These are phyloP conservation scores for Ceyx erithaca DNA, from an alignment of 2,797 vertebrate genomes.

Conservation along the genomic window DNA sequence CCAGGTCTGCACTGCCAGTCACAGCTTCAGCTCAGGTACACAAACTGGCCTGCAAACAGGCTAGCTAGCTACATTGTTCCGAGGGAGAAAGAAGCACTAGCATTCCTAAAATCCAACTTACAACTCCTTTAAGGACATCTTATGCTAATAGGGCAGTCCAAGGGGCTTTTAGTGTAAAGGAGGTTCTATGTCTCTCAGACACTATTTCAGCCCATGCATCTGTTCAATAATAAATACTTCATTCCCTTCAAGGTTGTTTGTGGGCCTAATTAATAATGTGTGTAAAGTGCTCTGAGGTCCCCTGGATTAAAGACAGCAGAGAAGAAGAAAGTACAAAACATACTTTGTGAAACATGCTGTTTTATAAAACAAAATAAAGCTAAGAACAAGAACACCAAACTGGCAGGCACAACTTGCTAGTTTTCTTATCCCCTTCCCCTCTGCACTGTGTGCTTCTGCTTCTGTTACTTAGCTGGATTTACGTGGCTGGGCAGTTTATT, in stretches of 20 bases:
- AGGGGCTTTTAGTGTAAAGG: background rate
- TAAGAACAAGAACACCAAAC: background rate
- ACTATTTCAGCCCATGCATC: background rate
- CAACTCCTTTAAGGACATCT: constrained; percentile 5
- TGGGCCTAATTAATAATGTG: constrained; percentile 36
- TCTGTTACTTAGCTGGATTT: background rate
- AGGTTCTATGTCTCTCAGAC: background rate
- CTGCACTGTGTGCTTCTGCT: background rate
- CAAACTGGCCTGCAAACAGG: background rate
- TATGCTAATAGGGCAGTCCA: background rate
- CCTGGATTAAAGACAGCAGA: background rate
- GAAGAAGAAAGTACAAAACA: background rate
- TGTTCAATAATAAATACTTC: constrained; percentile 45
- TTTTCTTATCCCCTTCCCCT: background rate
- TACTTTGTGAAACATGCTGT: background rate
- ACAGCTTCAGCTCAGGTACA: background rate
- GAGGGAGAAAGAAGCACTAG: background rate
- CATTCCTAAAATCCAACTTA: background rate
- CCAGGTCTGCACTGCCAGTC: background rate
- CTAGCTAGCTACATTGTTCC: background rate
- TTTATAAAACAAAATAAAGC: constrained; percentile 3
- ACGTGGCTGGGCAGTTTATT: rapidly evolving
- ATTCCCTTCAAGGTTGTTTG: background rate
- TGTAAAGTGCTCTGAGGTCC: constrained; percentile 29
- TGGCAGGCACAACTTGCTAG: background rate